These are phyloP conservation scores for Poecilus cupreus DNA, from an alignment of 2,888 invertebrate species.

Conservation along the genomic window DNA sequence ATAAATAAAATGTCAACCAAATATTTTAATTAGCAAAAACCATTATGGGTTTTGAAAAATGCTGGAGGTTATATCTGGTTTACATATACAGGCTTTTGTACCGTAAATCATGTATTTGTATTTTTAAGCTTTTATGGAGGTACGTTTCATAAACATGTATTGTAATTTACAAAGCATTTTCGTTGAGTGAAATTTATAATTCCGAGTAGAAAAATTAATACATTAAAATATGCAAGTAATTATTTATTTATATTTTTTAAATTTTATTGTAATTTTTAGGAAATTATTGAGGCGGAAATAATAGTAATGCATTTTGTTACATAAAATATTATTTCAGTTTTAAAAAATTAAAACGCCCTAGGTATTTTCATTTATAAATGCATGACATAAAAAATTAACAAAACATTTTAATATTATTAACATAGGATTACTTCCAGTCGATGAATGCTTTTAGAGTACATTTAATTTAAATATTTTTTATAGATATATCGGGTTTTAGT, in stretches of 20 bases:
- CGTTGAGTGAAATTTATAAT: no score
- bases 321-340: not conserved
- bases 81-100: not conserved
- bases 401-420: constrained; percentile 15
- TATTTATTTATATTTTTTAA: no score
- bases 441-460: not conserved
- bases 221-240: no score
- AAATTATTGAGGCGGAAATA: no score
- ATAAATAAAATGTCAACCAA: not conserved
- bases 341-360: not conserved
- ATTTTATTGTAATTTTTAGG: no score
- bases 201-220: no score
- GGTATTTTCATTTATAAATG: not conserved
- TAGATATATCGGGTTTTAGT: not conserved
- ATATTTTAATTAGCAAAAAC: constrained; percentile 20
- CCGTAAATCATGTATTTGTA: not conserved
- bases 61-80: not conserved
- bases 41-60: not conserved
- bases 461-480: not conserved
- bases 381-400: not conserved
- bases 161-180: no score
- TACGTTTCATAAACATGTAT: no score
- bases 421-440: not conserved
- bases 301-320: no score
- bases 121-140: not conserved